Percentiles rank a stretch among this genome's conserved stretches.
These are phyloP conservation scores for Dinocampus coccinellae DNA, from an alignment of 2,888 invertebrate species.

Conservation along the genomic window DNA sequence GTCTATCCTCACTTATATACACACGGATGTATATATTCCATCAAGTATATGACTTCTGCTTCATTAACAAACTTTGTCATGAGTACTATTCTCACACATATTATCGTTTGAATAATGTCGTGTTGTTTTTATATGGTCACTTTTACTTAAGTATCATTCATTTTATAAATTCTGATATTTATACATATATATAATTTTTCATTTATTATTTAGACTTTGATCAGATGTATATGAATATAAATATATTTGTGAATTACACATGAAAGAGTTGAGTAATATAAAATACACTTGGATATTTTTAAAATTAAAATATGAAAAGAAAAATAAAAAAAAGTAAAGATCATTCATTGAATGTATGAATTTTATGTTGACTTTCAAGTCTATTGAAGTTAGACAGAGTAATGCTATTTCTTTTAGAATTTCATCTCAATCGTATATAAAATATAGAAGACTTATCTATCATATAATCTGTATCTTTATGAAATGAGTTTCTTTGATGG, in stretches of 20 bases:
- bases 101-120: slow-evolving; percentile 38
- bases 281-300: neutral
- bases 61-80: slow-evolving; percentile 58
- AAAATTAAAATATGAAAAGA: neutral
- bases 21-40: slow-evolving; percentile 4
- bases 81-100: slow-evolving; percentile 43
- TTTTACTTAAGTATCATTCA: neutral
- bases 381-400: neutral
- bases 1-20: slow-evolving; percentile 10
- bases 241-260: neutral
- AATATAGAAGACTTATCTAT: neutral
- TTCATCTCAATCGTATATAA: neutral
- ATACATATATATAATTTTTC: neutral
- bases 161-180: too few relatives aligned
- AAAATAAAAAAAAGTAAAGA: neutral
- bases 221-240: neutral
- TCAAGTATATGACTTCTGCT: slow-evolving; percentile 43
- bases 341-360: neutral
- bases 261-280: neutral
- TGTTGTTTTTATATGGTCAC: slow-evolving; percentile 10
- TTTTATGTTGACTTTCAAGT: neutral
- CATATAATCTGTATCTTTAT: neutral
- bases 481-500: neutral
- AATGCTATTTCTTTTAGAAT: neutral
- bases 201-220: neutral